Conservation (phyloP, 1,140 invertebrate genomes). For the Platyscapa corneri region DNA sequence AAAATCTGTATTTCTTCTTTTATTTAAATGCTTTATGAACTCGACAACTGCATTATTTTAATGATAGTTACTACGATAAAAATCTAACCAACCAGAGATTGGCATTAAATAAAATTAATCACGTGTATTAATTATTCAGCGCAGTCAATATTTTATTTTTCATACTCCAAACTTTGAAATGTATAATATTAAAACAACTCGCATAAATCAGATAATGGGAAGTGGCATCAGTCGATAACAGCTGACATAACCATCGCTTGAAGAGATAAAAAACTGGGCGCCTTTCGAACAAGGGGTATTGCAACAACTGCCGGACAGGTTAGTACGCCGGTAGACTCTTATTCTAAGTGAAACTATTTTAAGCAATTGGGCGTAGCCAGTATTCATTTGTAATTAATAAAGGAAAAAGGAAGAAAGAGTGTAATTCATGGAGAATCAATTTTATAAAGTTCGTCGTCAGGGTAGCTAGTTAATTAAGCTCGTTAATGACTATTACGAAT, state of each 20-base stretch:
- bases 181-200: background rate
- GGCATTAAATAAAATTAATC: no score
- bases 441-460: conserved; percentile 51
- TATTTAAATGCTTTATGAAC: no score
- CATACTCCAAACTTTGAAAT: background rate
- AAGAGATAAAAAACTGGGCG: background rate
- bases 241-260: background rate
- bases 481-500: conserved; percentile 45
- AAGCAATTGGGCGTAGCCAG: background rate
- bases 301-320: background rate
- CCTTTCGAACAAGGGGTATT: background rate
- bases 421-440: conserved; percentile 45
- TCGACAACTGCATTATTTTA: no score
- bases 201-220: background rate
- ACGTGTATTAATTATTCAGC: no score
- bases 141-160: no score
- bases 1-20: no score
- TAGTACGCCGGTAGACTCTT: background rate
- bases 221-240: background rate
- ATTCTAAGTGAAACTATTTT: conserved; percentile 17
- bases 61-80: no score
- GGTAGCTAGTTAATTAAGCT: conserved; percentile 52
- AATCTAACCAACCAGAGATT: no score
- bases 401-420: background rate
- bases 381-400: conserved; percentile 33